Percentiles rank a stretch among this genome's conserved stretches.
These are phyloP conservation scores for Antechinus flavipes DNA, from an alignment of 2,113 vertebrate species.

Conservation along the genomic window DNA sequence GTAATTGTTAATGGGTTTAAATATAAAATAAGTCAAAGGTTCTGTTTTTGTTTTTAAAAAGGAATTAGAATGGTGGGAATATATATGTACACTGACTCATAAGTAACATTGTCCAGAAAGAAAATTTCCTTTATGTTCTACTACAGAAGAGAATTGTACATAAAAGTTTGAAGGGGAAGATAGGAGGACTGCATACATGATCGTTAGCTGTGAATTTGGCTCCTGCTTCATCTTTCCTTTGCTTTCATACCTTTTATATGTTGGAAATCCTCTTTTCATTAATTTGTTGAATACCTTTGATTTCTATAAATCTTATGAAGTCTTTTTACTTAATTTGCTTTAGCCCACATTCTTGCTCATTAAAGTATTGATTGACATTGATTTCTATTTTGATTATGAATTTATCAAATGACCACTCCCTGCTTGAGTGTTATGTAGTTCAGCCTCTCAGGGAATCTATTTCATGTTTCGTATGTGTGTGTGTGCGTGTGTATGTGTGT, in stretches of 20 bases:
- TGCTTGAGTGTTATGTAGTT: too few species aligned
- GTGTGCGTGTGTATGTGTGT: not conserved
- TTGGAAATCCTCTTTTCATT: not conserved
- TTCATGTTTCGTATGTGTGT: not conserved
- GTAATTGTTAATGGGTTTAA: constrained; percentile 72
- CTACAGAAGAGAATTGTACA: not conserved
- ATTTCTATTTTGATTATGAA: not conserved
- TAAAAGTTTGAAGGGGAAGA: not conserved
- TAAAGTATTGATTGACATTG: not conserved
- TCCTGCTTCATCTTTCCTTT: not conserved
- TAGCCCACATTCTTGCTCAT: not conserved
- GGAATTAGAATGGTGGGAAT: constrained; percentile 44
- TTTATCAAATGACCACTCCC: not conserved
- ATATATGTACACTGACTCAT: constrained; percentile 22
- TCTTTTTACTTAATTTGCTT: constrained; percentile 15
- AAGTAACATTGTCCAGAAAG: constrained; percentile 19
- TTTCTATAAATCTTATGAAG: not conserved
- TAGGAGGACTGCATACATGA: not conserved
- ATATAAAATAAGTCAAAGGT: constrained; percentile 63
- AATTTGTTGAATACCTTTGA: constrained; percentile 3
- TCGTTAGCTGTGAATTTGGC: not conserved
- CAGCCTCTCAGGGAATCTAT: too few species aligned
- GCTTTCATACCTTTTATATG: constrained; percentile 37
- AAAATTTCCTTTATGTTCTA: constrained; percentile 24
- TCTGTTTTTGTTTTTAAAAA: constrained; percentile 59